Base-by-base conservation (phyloP, 2,797 vertebrate genomes). In the Falco berigora region DNA sequence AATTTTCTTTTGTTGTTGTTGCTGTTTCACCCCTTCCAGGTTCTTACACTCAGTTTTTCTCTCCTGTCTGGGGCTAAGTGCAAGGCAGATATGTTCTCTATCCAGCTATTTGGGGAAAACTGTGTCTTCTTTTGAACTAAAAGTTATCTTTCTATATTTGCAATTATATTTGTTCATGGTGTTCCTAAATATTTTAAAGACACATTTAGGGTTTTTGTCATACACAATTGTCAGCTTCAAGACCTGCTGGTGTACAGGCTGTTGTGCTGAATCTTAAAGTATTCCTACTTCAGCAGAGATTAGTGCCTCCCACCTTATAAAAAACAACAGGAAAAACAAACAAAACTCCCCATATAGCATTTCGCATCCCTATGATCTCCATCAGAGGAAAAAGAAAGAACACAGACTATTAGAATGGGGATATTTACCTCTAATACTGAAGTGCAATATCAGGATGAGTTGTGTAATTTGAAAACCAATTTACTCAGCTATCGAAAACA, bases 381-480 rank as follows among this genome's bases (percentile, higher is more conserved):
- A 46, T 77, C 46, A 62, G 24, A 50, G 44, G 23, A 81, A 52
- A 79, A 88, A 62, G 73, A 81, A 86, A 59, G 58, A 83, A 56
- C 36, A 73, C 10, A 40, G 34, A 28, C 36, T 81, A 15, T 58
- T 86, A 62, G 36, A 94, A 68, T 83, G 46, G 62, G 24, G 12
- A 50, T 83, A 88, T 80, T 81, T 75, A 53, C 55, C 59, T 84
- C 38, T 69, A 75, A 53, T 75, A 59, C 44, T 69, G 58, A 92
- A 88, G 28, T 34, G 40, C 17, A 63, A 8, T 82, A 86, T 90
- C 59, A 59, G 25, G 61, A 88, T 93, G 86, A 56, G 61, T 84
- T 92, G 24, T 82, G 77, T 92, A 72, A 95, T 96, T 91, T 77
- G 34, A 87, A 96, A 97, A 96, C 30, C 5, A 25, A 53, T 84